Conservation (phyloP, 2,797 vertebrate genomes). For the Hirundo rustica region DNA sequence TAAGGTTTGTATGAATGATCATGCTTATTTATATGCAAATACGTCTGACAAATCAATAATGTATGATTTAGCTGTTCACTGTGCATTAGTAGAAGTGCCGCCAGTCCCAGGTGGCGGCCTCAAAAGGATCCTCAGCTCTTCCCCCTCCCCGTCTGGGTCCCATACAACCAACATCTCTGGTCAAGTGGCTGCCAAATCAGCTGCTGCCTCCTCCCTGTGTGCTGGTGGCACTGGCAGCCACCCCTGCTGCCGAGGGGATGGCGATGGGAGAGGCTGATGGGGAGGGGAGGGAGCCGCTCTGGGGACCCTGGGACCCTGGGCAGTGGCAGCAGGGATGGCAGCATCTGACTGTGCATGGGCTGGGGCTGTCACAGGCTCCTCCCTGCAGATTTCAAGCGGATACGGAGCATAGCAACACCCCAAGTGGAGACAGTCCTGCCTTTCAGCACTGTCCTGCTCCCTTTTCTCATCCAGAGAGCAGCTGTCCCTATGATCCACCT, state of each 20-base stretch:
- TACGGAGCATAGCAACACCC: not conserved
- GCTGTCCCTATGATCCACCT: fast-evolving
- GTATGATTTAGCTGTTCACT: slow-evolving; percentile 80
- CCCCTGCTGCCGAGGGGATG: fast-evolving
- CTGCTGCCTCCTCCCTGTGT: not conserved
- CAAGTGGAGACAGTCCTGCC: not conserved
- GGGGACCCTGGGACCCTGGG: not conserved
- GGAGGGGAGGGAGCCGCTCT: not conserved
- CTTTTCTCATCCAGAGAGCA: not conserved
- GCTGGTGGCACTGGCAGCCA: not conserved
- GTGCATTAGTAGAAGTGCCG: slow-evolving; percentile 64
- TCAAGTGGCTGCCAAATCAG: slow-evolving; percentile 45
- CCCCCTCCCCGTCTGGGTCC: not conserved
- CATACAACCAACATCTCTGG: not conserved
- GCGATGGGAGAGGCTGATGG: not conserved
- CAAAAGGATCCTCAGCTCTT: slow-evolving; percentile 52
- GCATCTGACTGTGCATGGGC: not conserved
- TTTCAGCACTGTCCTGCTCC: not conserved
- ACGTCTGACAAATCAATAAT: slow-evolving; percentile 85
- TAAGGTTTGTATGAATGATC: slow-evolving; percentile 80
- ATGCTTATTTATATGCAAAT: slow-evolving; percentile 86
- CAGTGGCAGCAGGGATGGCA: not conserved
- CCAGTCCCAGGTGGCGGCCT: slow-evolving; percentile 63
- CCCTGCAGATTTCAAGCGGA: not conserved
- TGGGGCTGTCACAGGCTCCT: not conserved